Percentiles rank a stretch among this genome's conserved stretches.
Evolutionary conservation across 2,888 invertebrate species (phyloP).

Genomic region (Callyntrura sp.): DNA sequence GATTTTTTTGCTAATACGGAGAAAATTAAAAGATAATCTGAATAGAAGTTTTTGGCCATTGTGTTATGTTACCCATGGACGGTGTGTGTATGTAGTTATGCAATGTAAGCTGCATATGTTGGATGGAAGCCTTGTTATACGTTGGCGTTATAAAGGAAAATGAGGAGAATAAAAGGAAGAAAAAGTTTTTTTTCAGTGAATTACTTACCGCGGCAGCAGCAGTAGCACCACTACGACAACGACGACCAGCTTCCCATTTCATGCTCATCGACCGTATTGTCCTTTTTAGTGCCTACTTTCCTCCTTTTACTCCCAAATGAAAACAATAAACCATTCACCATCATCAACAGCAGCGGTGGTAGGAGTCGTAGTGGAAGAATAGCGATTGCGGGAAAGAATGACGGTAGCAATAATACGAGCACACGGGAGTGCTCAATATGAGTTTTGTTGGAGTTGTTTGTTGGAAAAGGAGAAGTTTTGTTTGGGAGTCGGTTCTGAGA

Average conservation of each 20-base stretch:
- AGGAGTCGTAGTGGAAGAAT: not conserved
- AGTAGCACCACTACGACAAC: too few relatives aligned
- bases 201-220: constrained; percentile 24
- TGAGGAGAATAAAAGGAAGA: constrained; percentile 24
- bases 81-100: not conserved
- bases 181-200: constrained; percentile 45
- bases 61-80: not conserved
- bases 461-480: constrained; percentile 9
- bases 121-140: constrained; percentile 8
- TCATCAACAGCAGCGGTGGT: constrained; percentile 29
- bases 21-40: constrained; percentile 40
- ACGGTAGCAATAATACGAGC: constrained; percentile 12
- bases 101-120: not conserved
- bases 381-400: not conserved
- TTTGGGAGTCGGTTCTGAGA: not conserved
- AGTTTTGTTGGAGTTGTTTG: constrained; percentile 48
- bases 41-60: not conserved
- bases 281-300: constrained; percentile 59
- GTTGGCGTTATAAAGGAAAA: constrained; percentile 13
- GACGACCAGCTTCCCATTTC: constrained; percentile 64
- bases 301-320: constrained; percentile 60
- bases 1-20: constrained; percentile 27
- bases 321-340: constrained; percentile 73
- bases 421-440: constrained; percentile 59
- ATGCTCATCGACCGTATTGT: constrained; percentile 73